Conservation (phyloP, 2,888 invertebrate genomes). For the Dynastes grantii region DNA sequence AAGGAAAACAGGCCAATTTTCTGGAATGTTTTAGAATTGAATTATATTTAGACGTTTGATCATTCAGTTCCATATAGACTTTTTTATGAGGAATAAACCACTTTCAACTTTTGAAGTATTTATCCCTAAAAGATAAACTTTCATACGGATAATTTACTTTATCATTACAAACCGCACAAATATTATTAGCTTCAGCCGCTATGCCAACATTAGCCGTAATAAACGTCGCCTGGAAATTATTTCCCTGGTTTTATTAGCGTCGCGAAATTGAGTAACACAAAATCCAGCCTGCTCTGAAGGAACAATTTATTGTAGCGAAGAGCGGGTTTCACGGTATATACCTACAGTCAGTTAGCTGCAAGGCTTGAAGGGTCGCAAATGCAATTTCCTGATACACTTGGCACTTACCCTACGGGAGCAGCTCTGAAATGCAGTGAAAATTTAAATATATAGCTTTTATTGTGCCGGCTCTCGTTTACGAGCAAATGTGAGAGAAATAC, state of each 20-base stretch:
- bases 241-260: too few relatives aligned
- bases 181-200: background rate
- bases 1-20: too few relatives aligned
- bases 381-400: background rate
- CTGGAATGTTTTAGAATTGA: too few relatives aligned
- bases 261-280: background rate
- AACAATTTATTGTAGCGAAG: background rate
- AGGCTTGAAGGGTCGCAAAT: background rate
- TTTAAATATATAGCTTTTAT: conserved; percentile 3
- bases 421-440: background rate
- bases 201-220: background rate
- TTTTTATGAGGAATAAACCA: too few relatives aligned
- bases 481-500: background rate
- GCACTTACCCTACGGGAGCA: background rate
- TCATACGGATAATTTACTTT: background rate
- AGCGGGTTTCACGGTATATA: background rate
- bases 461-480: background rate
- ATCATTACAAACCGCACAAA: background rate
- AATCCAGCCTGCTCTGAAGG: background rate
- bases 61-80: too few relatives aligned
- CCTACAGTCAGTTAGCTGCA: background rate
- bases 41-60: too few relatives aligned
- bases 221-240: background rate
- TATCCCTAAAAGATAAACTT: too few relatives aligned
- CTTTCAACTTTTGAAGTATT: too few relatives aligned